Base-by-base conservation (phyloP, 2,888 invertebrate genomes). In the Phlogophora meticulosa region DNA sequence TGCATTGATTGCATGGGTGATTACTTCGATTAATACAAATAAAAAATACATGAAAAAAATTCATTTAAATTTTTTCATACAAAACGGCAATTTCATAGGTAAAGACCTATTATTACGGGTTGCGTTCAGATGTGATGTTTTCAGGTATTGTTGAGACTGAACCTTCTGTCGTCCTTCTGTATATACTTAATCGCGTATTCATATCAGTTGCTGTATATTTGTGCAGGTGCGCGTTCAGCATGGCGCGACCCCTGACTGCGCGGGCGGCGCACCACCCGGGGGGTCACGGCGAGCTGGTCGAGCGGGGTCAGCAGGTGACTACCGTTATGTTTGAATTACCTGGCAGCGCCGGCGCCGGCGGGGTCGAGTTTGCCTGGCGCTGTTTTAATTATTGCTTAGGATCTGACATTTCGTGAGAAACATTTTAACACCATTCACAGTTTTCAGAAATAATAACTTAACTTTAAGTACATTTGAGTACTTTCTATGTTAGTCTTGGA, bases 171-270 rank as follows among this genome's bases (percentile, higher is more conserved):
- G 9, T 4, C 17, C 2, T 1, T 43, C 0, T 7, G n/a, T 20
- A 5, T 15, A 20, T 15, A 9, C 15, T 63, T 40, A 2, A 49
- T 58, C 24, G 22, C 34, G 42, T 58, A 58, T 64, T 58, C 63
- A 49, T 64, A 28, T 36, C 58, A 43, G 48, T 24, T 32, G 48
- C 58, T 64, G 58, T 58, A 42, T 58, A 40, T 40, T 32, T 59
- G 20, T 60, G 34, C 51, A 17, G 22, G 2, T 13, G 34, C 13
- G 7, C 7, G 22, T 17, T 40, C 9, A 48, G 28, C 38, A 7
- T 7, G 11, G 3, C 13, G 20, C 1, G 52, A 34, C 0, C 42
- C 42, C 22, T 1, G 34, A 1, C 2, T 4, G 15, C 7, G 20
- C 20, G n/a, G 11, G 11, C n/a, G 11, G 32, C 17, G n/a, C 11